These are phyloP conservation scores for Caenorhabditis sp. DNA, from an alignment of 2,888 invertebrate genomes.

Conservation along the genomic window DNA sequence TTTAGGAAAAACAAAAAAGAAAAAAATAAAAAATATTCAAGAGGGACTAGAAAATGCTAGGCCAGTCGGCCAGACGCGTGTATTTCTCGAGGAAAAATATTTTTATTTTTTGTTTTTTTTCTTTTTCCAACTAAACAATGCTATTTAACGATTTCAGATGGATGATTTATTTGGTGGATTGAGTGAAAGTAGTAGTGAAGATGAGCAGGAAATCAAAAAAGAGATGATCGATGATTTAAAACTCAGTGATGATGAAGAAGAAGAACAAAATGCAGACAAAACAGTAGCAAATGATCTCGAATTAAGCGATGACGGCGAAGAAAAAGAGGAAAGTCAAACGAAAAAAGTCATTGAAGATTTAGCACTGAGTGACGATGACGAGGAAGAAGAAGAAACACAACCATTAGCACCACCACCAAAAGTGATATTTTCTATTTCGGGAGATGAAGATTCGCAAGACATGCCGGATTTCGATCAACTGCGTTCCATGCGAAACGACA, in stretches of 20 bases:
- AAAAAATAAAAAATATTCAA: conserved; percentile 6
- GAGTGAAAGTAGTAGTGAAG: conserved; percentile 43
- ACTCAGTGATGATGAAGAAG: not conserved
- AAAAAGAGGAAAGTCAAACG: not conserved
- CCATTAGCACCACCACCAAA: not conserved
- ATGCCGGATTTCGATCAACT: conserved; percentile 36
- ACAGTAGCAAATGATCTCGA: not conserved
- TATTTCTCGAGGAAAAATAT: not conserved
- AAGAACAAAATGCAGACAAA: not conserved
- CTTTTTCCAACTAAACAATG: not conserved
- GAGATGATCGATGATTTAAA: not conserved
- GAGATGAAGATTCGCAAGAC: conserved; percentile 35
- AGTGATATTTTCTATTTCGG: conserved; percentile 31
- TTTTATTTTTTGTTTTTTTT: not conserved
- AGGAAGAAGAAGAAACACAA: not conserved
- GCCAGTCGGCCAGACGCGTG: not conserved
- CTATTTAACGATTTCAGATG: not conserved
- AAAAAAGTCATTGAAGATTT: conserved; percentile 10
- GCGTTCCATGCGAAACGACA: not conserved
- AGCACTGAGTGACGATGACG: conserved; percentile 19
- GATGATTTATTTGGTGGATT: conserved; percentile 40
- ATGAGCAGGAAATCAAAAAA: conserved; percentile 1
- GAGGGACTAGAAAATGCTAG: conserved; percentile 8
- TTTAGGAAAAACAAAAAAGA: not conserved
- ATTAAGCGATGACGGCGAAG: not conserved